These are phyloP conservation scores for Ammodytes marinus DNA, from an alignment of 2,113 vertebrate genomes.

Conservation along the genomic window DNA sequence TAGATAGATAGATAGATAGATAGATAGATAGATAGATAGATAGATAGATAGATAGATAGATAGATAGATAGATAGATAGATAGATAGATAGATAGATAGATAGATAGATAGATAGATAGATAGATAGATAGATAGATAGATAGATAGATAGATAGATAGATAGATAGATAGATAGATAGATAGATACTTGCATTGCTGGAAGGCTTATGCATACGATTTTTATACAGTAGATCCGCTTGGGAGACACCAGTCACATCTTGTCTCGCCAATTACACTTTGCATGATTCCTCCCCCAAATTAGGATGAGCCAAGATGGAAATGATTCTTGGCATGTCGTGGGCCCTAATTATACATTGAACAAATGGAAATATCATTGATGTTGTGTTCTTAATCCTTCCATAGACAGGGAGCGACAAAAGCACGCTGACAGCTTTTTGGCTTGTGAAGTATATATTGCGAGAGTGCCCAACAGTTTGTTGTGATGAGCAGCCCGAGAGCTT, in stretches of 20 bases:
- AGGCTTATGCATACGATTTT: slow-evolving; percentile 26
- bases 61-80: not conserved
- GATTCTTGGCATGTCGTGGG: slow-evolving; percentile 86
- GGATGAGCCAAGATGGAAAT: slow-evolving; percentile 84
- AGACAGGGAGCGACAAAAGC: slow-evolving; percentile 65
- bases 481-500: slow-evolving; percentile 39
- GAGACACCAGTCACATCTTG: slow-evolving; percentile 75
- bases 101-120: slow-evolving; percentile 14
- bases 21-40: slow-evolving; percentile 9
- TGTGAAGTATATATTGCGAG: slow-evolving; percentile 25
- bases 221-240: slow-evolving; percentile 54
- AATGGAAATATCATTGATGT: slow-evolving; percentile 84
- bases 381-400: slow-evolving; percentile 75
- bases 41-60: slow-evolving; percentile 18
- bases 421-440: slow-evolving; percentile 72
- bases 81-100: slow-evolving; percentile 10
- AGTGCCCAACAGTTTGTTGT: slow-evolving; percentile 40
- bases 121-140: slow-evolving; percentile 22
- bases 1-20: slow-evolving; percentile 18
- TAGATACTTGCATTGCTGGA: slow-evolving; percentile 13
- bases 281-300: slow-evolving; percentile 87
- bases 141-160: slow-evolving; percentile 26
- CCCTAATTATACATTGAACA: slow-evolving; percentile 87
- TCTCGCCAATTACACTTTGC: slow-evolving; percentile 86
- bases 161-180: slow-evolving; percentile 16